These are phyloP conservation scores for Xylota sylvarum DNA, from an alignment of 2,888 invertebrate species.

Conservation along the genomic window DNA sequence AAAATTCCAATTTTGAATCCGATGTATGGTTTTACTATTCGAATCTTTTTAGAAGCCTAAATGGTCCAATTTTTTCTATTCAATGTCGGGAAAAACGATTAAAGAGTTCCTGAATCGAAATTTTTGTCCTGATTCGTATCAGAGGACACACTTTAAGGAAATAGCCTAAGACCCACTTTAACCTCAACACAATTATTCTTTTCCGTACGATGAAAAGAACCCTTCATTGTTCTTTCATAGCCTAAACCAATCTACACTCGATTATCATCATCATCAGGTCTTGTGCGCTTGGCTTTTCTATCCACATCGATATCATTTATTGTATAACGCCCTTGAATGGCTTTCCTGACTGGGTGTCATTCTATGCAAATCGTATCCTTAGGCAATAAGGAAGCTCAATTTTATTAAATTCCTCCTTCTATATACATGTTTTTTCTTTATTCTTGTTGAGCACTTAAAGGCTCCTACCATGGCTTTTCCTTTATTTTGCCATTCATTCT, in stretches of 20 bases:
- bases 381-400: slow-evolving; percentile 64
- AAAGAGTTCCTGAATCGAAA: not conserved
- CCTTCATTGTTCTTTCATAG: slow-evolving; percentile 51
- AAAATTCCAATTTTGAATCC: no score
- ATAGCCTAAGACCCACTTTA: slow-evolving; percentile 1
- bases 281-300: slow-evolving; percentile 44
- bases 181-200: slow-evolving; percentile 22
- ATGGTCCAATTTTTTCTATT: no score
- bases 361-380: slow-evolving; percentile 62
- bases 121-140: slow-evolving; percentile 7
- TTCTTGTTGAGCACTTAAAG: slow-evolving; percentile 32
- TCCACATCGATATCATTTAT: slow-evolving; percentile 43
- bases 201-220: slow-evolving; percentile 20
- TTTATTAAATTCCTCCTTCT: slow-evolving; percentile 57
- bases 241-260: slow-evolving; percentile 67
- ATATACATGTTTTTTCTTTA: not conserved
- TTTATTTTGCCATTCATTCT: slow-evolving; percentile 65
- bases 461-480: slow-evolving; percentile 45
- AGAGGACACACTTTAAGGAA: not conserved
- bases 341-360: slow-evolving; percentile 40
- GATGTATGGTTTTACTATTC: no score
- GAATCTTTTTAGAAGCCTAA: no score
- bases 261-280: slow-evolving; percentile 62
- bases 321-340: slow-evolving; percentile 25
- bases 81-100: no score